phyloP scores from a whole-genome alignment of 1,140 invertebrate genomes.

The Drosophila burlai region DNA sequence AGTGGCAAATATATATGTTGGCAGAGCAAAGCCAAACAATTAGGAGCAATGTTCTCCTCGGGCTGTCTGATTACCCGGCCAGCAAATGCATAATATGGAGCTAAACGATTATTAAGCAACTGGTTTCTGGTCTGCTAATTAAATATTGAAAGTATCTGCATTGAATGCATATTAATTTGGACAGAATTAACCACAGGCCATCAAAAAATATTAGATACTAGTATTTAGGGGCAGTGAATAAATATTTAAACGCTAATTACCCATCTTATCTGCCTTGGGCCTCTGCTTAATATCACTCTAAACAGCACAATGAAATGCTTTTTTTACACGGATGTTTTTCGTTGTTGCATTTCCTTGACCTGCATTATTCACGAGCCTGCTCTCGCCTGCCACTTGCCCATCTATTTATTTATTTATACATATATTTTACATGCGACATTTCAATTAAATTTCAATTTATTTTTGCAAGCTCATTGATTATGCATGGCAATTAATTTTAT shows the following conservation, averaged over 20 bases:
- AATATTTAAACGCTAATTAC: conserved; percentile 14
- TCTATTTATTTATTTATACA: conserved; percentile 29
- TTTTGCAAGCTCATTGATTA: conserved; percentile 52
- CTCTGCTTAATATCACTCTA: background rate
- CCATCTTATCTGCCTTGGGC: background rate
- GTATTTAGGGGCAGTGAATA: background rate
- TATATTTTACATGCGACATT: conserved; percentile 37
- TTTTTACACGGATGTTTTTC: background rate
- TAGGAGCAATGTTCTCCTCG: background rate
- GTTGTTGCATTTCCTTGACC: conserved; percentile 31
- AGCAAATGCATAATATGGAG: background rate
- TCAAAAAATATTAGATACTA: background rate
- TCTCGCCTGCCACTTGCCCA: conserved; percentile 21
- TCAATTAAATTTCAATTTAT: conserved; percentile 64
- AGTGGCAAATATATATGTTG: background rate
- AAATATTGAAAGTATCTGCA: background rate
- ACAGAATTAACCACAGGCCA: background rate
- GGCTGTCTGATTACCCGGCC: background rate
- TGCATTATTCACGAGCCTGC: conserved; percentile 24
- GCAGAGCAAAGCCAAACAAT: background rate
- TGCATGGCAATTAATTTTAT: conserved; percentile 56
- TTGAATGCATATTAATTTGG: background rate
- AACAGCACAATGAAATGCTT: background rate
- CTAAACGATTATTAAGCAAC: conserved; percentile 9
- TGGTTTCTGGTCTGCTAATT: background rate